Percentiles rank a stretch among this genome's conserved stretches.
Evolutionary conservation across 1,140 invertebrate genomes (phyloP).

Genomic region (Antheraea mylitta): DNA sequence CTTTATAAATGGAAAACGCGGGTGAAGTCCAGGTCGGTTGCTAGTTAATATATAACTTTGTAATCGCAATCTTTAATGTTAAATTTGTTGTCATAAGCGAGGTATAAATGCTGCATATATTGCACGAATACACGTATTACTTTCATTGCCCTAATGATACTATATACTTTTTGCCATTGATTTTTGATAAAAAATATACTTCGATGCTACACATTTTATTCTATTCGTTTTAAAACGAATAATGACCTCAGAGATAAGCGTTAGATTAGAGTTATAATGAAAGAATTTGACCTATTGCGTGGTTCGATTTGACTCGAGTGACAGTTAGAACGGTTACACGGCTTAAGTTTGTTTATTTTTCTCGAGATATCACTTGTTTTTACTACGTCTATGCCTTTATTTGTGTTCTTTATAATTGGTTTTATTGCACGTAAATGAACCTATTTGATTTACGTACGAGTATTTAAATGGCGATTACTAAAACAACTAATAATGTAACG

Average conservation of each 20-base stretch:
- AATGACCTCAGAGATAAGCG: not conserved
- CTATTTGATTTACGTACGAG: slow-evolving; percentile 26
- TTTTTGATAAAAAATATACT: not conserved
- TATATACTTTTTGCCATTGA: too few relatives aligned
- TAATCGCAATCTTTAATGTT: too few relatives aligned
- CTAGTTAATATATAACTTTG: too few relatives aligned
- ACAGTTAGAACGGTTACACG: not conserved
- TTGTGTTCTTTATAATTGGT: slow-evolving; percentile 23
- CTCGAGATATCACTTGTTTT: not conserved
- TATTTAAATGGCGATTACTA: not conserved
- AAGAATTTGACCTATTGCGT: slow-evolving; percentile 2
- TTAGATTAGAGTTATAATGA: not conserved
- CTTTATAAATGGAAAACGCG: too few relatives aligned
- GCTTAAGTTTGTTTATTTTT: not conserved
- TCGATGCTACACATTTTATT: not conserved
- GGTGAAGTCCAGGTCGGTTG: too few relatives aligned
- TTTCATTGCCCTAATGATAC: too few relatives aligned
- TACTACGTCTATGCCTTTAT: slow-evolving; percentile 10
- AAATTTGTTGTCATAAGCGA: too few relatives aligned
- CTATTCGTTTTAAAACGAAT: not conserved
- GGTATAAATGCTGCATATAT: too few relatives aligned
- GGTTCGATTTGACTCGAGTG: not conserved
- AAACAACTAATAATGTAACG: too few relatives aligned
- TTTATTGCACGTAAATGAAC: slow-evolving; percentile 35
- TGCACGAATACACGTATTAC: too few relatives aligned